These are phyloP conservation scores for Taxidea taxus DNA, from an alignment of 2,113 vertebrate species.

Conservation along the genomic window DNA sequence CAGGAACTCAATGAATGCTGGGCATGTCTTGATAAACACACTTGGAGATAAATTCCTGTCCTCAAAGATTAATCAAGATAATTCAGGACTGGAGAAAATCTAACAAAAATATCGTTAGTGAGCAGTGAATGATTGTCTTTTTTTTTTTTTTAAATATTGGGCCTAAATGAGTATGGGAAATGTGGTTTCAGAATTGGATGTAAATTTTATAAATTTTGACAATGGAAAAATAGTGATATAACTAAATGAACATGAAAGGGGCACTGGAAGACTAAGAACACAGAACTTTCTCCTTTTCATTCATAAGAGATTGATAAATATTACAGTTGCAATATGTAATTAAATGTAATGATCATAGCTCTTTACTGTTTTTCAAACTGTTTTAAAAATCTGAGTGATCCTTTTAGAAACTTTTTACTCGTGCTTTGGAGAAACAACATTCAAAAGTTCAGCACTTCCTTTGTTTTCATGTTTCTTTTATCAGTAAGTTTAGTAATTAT, in stretches of 20 bases:
- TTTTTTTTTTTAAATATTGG: not conserved
- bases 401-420: not conserved
- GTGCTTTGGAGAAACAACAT: not conserved
- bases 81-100: not conserved
- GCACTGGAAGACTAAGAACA: not conserved
- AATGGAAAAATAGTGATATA: not conserved
- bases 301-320: not conserved
- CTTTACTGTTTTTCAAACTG: not conserved
- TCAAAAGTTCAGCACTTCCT: not conserved
- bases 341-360: not conserved
- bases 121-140: not conserved
- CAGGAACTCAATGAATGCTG: slow-evolving; percentile 9
- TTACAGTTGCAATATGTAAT: not conserved
- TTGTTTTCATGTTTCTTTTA: not conserved
- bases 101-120: not conserved
- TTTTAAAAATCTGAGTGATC: not conserved
- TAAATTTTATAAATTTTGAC: not conserved
- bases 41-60: not conserved
- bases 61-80: not conserved
- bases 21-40: not conserved
- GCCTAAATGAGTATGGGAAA: not conserved
- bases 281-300: not conserved
- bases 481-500: not conserved
- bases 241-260: not conserved
- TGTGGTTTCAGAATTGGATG: not conserved